Conservation (phyloP, 2,888 invertebrate genomes). For the Macaria liturata region DNA sequence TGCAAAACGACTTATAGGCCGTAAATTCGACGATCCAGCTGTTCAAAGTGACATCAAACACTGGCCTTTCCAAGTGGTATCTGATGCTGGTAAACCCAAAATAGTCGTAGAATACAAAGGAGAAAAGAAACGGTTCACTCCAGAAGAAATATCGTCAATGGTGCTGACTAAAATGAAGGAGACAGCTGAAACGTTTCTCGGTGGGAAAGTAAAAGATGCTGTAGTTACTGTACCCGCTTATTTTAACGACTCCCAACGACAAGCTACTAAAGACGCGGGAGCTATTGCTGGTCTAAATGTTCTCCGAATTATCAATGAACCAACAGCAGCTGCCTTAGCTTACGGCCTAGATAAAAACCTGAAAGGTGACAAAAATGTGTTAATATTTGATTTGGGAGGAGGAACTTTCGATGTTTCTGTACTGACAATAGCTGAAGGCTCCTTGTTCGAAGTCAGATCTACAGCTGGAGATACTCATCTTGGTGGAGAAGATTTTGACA, state of each 20-base stretch:
- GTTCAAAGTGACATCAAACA: constrained; percentile 92
- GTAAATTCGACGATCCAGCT: constrained; percentile 89
- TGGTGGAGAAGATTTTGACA: constrained; percentile 92
- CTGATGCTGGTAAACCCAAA: constrained; percentile 88
- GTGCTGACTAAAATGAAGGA: constrained; percentile 93
- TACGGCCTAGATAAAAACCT: constrained; percentile 91
- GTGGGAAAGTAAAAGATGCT: constrained; percentile 88
- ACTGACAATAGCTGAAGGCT: constrained; percentile 93
- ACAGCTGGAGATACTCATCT: constrained; percentile 93
- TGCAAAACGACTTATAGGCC: constrained; percentile 92
- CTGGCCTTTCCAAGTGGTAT: constrained; percentile 91
- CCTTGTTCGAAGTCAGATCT: constrained; percentile 90
- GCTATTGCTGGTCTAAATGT: constrained; percentile 93
- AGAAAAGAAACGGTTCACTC: constrained; percentile 89
- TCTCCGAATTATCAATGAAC: constrained; percentile 94
- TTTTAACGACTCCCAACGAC: constrained; percentile 92
- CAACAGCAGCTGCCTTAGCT: constrained; percentile 93
- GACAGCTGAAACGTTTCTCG: constrained; percentile 90
- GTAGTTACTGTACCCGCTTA: constrained; percentile 94
- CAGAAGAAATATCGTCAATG: constrained; percentile 94
- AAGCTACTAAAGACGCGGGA: constrained; percentile 96
- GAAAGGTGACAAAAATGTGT: constrained; percentile 88
- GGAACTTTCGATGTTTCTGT: constrained; percentile 97
- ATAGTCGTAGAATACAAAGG: constrained; percentile 89
- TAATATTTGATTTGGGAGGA: constrained; percentile 91